A percentile compares a stretch with the other conserved stretches of the same genome.
Conservation (phyloP, 2,113 vertebrate genomes). For the Nicator chloris region DNA sequence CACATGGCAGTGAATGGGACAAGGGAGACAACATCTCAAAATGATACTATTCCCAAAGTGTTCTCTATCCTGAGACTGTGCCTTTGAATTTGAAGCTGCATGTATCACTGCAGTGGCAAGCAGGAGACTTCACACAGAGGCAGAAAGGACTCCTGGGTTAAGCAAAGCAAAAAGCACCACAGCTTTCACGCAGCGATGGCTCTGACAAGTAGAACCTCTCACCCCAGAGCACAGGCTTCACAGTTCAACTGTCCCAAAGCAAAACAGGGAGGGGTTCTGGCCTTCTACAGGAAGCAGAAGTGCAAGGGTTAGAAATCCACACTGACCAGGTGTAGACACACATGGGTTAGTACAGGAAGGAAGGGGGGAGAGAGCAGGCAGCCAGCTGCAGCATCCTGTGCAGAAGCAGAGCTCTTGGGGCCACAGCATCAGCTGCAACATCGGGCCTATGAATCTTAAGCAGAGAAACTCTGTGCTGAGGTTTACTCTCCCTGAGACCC, state of each 20-base stretch:
- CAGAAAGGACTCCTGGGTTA: not conserved
- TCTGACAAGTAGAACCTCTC: not conserved
- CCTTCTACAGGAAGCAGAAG: not conserved
- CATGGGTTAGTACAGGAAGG: not conserved
- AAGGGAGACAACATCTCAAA: not conserved
- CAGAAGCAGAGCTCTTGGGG: not conserved
- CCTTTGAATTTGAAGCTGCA: not conserved
- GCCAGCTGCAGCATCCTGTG: not conserved
- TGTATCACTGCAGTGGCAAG: not conserved
- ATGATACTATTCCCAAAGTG: not conserved
- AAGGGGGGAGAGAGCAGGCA: fast-evolving
- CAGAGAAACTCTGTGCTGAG: not conserved
- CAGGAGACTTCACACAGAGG: not conserved
- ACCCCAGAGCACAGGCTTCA: not conserved
- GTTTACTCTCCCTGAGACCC: not conserved
- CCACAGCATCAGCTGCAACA: not conserved
- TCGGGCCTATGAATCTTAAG: not conserved
- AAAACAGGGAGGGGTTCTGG: not conserved
- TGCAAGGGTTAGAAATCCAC: not conserved
- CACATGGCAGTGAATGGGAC: not conserved
- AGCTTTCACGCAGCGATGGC: not conserved
- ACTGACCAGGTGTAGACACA: not conserved
- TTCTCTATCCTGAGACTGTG: not conserved
- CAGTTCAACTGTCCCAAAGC: not conserved
- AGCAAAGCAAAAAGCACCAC: not conserved